phyloP scores from a whole-genome alignment of 30 jellyfish, hydroid and myxozoan genomes.

The Cassiopea andromeda region DNA sequence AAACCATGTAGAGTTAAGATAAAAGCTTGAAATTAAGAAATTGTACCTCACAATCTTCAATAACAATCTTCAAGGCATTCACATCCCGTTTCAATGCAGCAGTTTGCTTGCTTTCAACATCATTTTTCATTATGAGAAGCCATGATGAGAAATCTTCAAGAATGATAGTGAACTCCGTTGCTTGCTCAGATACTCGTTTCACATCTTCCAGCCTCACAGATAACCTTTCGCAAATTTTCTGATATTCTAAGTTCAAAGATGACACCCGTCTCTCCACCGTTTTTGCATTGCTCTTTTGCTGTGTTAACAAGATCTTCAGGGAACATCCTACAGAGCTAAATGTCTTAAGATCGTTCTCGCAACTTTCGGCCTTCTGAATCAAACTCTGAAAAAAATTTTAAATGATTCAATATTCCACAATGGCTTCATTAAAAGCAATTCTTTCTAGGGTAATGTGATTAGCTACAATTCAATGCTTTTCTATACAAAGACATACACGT shows the following conservation, averaged over 20 bases:
- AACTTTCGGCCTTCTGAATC: constrained; percentile 35
- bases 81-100: constrained; percentile 48
- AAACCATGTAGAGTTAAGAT: too few relatives aligned
- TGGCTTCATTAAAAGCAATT: not conserved
- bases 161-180: constrained; percentile 55
- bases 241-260: constrained; percentile 36
- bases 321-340: constrained; percentile 66
- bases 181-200: constrained; percentile 79
- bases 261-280: constrained; percentile 33
- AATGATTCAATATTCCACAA: too few relatives aligned
- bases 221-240: constrained; percentile 43
- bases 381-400: constrained; percentile 30
- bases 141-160: constrained; percentile 50
- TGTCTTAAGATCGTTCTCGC: constrained; percentile 65
- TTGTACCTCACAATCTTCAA: constrained; percentile 61
- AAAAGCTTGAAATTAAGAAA: too few relatives aligned
- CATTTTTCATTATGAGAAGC: constrained; percentile 32
- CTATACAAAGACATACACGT: not conserved
- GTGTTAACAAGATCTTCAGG: constrained; percentile 48
- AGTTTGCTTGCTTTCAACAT: constrained; percentile 34
- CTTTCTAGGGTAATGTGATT: not conserved
- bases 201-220: constrained; percentile 68
- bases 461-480: not conserved
- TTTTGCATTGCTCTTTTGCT: constrained; percentile 59
- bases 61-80: constrained; percentile 40